These are phyloP conservation scores for Macaria notata DNA, from an alignment of 2,888 invertebrate species.

Conservation along the genomic window DNA sequence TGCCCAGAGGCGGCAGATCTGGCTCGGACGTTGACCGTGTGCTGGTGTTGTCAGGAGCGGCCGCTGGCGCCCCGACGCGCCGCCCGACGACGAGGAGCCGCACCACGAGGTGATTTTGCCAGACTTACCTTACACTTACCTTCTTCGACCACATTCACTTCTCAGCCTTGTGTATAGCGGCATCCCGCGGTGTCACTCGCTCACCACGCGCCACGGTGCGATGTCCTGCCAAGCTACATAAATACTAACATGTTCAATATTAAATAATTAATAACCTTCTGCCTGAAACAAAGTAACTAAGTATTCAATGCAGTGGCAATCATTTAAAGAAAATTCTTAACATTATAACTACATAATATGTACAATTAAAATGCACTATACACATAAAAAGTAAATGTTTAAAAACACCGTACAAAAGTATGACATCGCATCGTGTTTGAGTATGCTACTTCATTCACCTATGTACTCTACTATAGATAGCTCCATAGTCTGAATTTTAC, in stretches of 20 bases:
- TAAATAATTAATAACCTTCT: too few species aligned
- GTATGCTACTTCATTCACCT: conserved; percentile 26
- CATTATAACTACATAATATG: too few species aligned
- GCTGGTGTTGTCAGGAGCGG: conserved; percentile 75
- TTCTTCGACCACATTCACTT: conserved; percentile 67
- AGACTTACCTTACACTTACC: conserved; percentile 75
- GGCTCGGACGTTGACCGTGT: conserved; percentile 8
- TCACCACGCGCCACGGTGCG: conserved; percentile 33
- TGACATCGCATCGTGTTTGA: conserved; percentile 24
- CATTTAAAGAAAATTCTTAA: too few species aligned
- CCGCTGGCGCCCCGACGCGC: conserved; percentile 73
- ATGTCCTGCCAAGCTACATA: background rate
- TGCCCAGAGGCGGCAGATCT: too few species aligned
- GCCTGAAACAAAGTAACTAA: too few species aligned
- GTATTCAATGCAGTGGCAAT: too few species aligned
- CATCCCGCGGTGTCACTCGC: conserved; percentile 70
- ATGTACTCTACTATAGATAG: conserved; percentile 10
- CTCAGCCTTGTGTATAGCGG: conserved; percentile 63
- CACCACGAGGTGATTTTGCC: conserved; percentile 81
- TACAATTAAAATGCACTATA: too few species aligned
- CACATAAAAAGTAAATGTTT: too few species aligned
- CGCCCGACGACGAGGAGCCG: conserved; percentile 74
- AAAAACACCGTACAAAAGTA: too few species aligned
- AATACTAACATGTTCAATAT: too few species aligned
- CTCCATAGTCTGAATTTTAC: conserved; percentile 26